Base-by-base conservation (phyloP, 2,888 invertebrate genomes). In the Ormyrus nitidulus region DNA sequence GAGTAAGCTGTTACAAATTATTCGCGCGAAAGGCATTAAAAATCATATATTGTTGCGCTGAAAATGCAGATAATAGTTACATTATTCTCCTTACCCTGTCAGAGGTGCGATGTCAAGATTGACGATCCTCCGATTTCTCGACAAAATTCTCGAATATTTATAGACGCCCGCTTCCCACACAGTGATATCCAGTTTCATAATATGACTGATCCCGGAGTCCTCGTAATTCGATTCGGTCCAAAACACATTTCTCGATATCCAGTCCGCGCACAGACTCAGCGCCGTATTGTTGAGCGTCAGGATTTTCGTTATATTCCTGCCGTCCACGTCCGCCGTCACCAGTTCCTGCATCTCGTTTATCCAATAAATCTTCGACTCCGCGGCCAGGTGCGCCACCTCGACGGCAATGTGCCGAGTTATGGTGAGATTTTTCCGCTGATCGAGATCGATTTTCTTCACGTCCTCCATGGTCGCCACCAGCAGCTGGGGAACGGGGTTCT, bases 201-300 rank as follows among this genome's bases (percentile, higher is more conserved):
- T 92, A 0, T 93, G 92, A 79, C 92, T 92, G 83, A 92, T 91
- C 77, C 84, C 85, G 59, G 85, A 86, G 79, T 86, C 88, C 9
- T 85, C 88, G 49, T 92, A 91, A 83, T 92, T 92, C 34, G 92
- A 87, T 89, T 96, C 96, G 0, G 95, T 93, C 94, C 96, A 97
- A 89, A 96, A 98, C 6, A 98, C 91, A 65, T 94, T 94, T 69
- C 97, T 93, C 69, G 95, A 94, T 62, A 98, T 93, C 98, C 98
- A 98, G 90, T 98, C 98, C 0, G 97, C 92, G 2, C 95, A 94
- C 48, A 98, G 90, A 80, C 95, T 94, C 9, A 93, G 89, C 0
- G 93, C 93, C 51, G 92, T 92, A n/a, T 92, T 92, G 53, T 92
- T 92, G 78, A 94, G 88, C 10, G 92, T 91, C 0, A 92, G 89